Conservation (phyloP, 23 tunicate species). For the Styela plicata region DNA sequence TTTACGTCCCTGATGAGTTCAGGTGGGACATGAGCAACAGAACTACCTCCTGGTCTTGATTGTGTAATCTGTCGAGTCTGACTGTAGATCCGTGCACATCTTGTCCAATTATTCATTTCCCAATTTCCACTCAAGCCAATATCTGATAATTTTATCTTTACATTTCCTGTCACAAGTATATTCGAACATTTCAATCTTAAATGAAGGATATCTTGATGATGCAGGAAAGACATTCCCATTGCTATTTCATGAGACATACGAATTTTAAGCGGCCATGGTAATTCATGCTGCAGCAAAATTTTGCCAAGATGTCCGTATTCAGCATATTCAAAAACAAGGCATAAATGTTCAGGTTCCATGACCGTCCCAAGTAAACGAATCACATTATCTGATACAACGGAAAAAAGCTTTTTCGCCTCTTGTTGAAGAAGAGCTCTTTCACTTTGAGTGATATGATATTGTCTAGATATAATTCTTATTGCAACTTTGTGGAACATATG, state of each 20-base stretch:
- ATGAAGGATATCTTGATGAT: background rate
- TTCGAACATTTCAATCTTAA: constrained; percentile 15
- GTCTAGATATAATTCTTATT: constrained; percentile 6
- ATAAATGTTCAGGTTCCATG: constrained; percentile 49
- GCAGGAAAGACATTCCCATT: constrained; percentile 20
- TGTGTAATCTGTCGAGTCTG: background rate
- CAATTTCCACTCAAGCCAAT: background rate
- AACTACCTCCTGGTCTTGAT: background rate
- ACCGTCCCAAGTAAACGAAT: constrained; percentile 38
- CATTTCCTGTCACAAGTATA: constrained; percentile 3
- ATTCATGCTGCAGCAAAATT: constrained; percentile 14
- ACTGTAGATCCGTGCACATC: background rate
- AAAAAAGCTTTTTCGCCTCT: constrained; percentile 36
- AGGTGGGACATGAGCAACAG: constrained; percentile 21
- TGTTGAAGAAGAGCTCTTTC: constrained; percentile 4
- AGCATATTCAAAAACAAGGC: constrained; percentile 55
- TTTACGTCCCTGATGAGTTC: constrained; percentile 12
- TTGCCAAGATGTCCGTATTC: constrained; percentile 43
- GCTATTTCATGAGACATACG: constrained; percentile 28
- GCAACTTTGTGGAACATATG: constrained; percentile 10
- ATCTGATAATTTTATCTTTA: constrained; percentile 1
- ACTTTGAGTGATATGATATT: background rate
- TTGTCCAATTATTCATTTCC: constrained; percentile 5
- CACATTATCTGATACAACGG: constrained; percentile 20
- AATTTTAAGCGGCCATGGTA: constrained; percentile 42